Evolutionary conservation across 2,797 vertebrate species (phyloP), one percentile per base, ranked within the genome.

Genomic region (Artibeus jamaicensis): DNA sequence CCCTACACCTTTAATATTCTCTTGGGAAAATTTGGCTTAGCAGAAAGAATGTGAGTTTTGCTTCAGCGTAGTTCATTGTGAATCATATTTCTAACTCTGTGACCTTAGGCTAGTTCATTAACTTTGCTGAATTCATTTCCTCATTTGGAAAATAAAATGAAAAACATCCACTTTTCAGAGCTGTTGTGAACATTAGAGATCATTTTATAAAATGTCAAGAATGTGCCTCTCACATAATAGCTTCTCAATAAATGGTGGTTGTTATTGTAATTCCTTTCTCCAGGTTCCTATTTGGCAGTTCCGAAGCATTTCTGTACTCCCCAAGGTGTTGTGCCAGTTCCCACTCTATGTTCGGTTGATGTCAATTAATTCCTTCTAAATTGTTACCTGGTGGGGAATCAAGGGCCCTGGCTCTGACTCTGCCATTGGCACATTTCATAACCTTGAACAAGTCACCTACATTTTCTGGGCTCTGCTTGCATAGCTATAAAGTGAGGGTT

Each of bases 211-310:
- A 85, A 77, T 92, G 48, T 62, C 32, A 81, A 91, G 18, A 37
- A 57, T 78, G 26, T 77, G 9, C 22, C 19, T 85, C 19, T 18
- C 16, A 95, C 81, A 67, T 88, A 85, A 78, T 96, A 95, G 55
- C 18, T 96, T 88, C 93, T 97, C 94, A 92, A 88, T 93, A 92
- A 97, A 95, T 71, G n/a, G 48, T 50, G 46, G 29, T 4, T 86
- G 32, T 53, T 93, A 62, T 5, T 86, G 18, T 42, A 90, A 67
- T 92, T 86, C 70, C 73, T 94, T 93, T 89, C 62, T 93, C 85
- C 10, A 26, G 14, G 32, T 83, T 90, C 50, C 57, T 78, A 19
- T 70, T 93, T 78, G 68, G 44, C 85, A 94, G 44, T 24, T 93
- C 77, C 7, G 2, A 37, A 91, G 57, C 65, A 86, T 82, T 76